Base-by-base conservation (phyloP, 2,888 invertebrate species). In the Epicampocera succincta region DNA sequence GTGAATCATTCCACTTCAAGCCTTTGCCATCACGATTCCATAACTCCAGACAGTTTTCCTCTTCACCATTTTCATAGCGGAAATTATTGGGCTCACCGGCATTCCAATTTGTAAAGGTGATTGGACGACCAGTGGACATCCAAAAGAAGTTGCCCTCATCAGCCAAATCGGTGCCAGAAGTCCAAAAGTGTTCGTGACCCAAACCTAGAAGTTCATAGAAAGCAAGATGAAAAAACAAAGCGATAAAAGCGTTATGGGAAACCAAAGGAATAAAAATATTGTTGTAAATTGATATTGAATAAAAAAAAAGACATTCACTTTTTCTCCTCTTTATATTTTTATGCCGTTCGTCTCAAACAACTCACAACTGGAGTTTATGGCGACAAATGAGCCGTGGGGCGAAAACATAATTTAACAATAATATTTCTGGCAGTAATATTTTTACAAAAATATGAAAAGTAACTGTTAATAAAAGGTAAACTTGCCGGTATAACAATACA, bases 1-100 rank as follows among this genome's bases (percentile, higher is more conserved):
- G 97, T 0, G 97, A 96, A 90, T 97, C 97, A 91, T 97, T 97
- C 97, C 97, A 97, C 89, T 96, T 97, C 13, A 97, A 92, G 0
- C 97, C 97, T 89, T 97, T 97, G 82, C 96, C 97, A 88, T 97
- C 97, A 84, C 97, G 93, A 91, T 97, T 91, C 97, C 97, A 97
- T 21, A 97, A 92, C 89, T 97, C 97, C 84, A 97, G 89, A 86
- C 97, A 97, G 91, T 97, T 97, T 89, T 97, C 97, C 90, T 97
- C 97, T 90, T 97, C 97, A 6, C 97, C 97, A 88, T 97, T 97
- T 90, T 97, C 97, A 76, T 91, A 91, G 85, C 96, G 94, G 93
- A 97, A 97, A 92, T 97, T 97, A 91, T 97, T 97, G 0, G 97
- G 97, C 88, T 97, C 97, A 0, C 97, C 97, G 0, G 97, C 96